Base-by-base conservation (phyloP, 2,888 invertebrate genomes). In the Myathropa florea region DNA sequence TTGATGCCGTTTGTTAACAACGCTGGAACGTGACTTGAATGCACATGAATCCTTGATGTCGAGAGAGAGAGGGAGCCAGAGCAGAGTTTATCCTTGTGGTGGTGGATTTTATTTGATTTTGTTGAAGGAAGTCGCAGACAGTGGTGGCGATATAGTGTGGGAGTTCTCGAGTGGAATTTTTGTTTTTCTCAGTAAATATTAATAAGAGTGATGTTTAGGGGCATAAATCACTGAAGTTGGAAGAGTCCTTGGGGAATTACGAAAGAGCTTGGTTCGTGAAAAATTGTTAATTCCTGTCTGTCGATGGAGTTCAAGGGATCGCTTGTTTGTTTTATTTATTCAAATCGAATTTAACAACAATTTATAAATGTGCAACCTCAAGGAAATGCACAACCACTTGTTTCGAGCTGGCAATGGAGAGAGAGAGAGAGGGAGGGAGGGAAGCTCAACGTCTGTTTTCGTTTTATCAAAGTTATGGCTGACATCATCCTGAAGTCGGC, bases 1-100 rank as follows among this genome's bases (percentile, higher is more conserved):
- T 73, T 86, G 68, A 64, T 82, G 77, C 77, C 85, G 77, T 85
- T 85, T 80, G 71, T 80, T 76, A 84, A 84, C 77, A 85, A 77
- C 68, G 81, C 6, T 33, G 68, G 59, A 71, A 82, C 86, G 86
- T 86, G 86, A 60, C 63, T 71, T 67, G 83, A 75, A 78, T 79
- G 75, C 79, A 83, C 59, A 86, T 77, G 18, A 59, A 73, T 23
- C 21, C 24, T 53, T 30, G 71, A 26, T 63, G n/a, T 18, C 14
- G n/a, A 46, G 65, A 61, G 36, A 60, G 30, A 30, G 72, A 80
- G 60, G 72, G 73, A 28, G 64, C 59, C 24, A 24, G 23, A 26
- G 14, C 7, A 9, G 23, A 21, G 12, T 70, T 72, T 68, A 63
- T 85, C 77, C 77, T 82, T 77, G 77, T 73, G 64, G 73, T 85